Percentiles rank a stretch among this genome's conserved stretches.
Conservation (phyloP, 1,140 invertebrate species). For the Dendrolimus kikuchii region DNA sequence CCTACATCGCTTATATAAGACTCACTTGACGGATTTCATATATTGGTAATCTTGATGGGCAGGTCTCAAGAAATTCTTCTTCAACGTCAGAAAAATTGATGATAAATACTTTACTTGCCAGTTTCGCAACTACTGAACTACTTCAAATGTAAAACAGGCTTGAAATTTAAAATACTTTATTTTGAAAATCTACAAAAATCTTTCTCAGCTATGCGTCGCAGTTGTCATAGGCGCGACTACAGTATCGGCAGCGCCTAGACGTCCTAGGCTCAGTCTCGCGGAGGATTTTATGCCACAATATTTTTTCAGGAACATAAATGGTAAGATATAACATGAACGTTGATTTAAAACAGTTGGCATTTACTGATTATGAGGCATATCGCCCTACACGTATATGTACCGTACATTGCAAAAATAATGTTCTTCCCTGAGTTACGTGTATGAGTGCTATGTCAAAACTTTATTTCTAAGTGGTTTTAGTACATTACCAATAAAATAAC, state of each 20-base stretch:
- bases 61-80: too few species aligned
- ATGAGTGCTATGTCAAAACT: too few species aligned
- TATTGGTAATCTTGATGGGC: too few species aligned
- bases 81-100: neutral
- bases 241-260: conserved; percentile 19
- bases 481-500: too few species aligned
- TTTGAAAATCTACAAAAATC: neutral
- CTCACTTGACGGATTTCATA: too few species aligned
- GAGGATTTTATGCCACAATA: conserved; percentile 28
- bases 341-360: too few species aligned
- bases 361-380: too few species aligned
- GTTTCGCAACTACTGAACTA: neutral
- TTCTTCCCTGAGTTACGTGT: too few species aligned
- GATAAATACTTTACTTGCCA: neutral
- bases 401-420: too few species aligned
- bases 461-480: too few species aligned
- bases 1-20: too few species aligned
- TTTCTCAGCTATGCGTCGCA: conserved; percentile 21
- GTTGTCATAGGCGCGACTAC: conserved; percentile 5
- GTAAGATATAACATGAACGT: conserved; percentile 15
- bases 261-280: conserved; percentile 34
- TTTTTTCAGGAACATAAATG: conserved; percentile 33
- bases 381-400: too few species aligned
- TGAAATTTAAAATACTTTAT: neutral
- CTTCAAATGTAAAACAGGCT: neutral